Base-by-base conservation (phyloP, 2,797 vertebrate genomes). In the Trematocara caparti region DNA sequence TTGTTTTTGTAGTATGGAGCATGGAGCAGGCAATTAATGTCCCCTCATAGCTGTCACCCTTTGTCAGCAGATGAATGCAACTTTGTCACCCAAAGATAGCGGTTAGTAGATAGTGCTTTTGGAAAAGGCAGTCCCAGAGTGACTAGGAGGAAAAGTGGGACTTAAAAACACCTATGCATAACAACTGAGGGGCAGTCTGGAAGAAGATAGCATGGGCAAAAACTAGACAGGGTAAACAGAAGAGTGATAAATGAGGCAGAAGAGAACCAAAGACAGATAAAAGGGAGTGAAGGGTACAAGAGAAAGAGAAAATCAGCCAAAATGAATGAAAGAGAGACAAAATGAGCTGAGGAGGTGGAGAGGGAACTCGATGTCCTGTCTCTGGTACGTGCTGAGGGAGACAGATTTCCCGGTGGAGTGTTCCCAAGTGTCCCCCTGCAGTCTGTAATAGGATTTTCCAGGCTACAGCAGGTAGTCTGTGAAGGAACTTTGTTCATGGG, bases 361-460 rank as follows among this genome's bases (percentile, higher is more conserved):
- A 86, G 82, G 82, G 85, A 90, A 92, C 86, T 92, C 76, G n/a
- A 79, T 92, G 92, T 94, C 88, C 90, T 84, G 86, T 92, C 88
- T 90, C 72, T 87, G 48, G 69, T 90, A 88, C 82, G 88, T 92
- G 90, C 86, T 53, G 75, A 90, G 91, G 87, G 92, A 94, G 91
- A 91, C 91, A 88, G 90, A 92, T 94, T 92, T 93, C 89, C 92
- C 88, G 55, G 80, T 17, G 88, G 88, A 93, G 73, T 5, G 74
- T 91, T 92, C 91, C 88, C 84, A 91, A 93, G 90, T 91, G 91
- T 93, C 88, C 91, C 85, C 80, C 81, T 78, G 81, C 85, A 91
- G 83, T 87, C 84, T 81, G 73, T 95, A 95, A 96, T 95, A 92
- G 90, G 92, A 96, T 95, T 96, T 95, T 95, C 94, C 84, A 89